Evolutionary conservation across 1,140 invertebrate species (phyloP), one percentile per base, ranked within the genome.

Genomic region (Trinorchestia longiramus): DNA sequence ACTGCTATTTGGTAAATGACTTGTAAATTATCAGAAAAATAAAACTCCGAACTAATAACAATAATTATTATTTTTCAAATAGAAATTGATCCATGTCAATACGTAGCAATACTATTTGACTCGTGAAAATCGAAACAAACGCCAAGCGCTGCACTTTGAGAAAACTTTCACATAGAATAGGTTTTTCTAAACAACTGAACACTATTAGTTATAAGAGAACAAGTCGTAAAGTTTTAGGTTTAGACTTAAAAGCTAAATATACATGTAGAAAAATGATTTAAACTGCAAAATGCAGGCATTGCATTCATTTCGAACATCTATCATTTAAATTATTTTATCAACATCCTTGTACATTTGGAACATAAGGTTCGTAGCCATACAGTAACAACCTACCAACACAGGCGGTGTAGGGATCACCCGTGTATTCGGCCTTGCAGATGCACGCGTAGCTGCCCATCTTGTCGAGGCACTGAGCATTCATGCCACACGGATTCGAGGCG

Each of bases 401-500:
- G 87, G 96, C 98, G 97, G 98, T 98, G 97, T 98, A 99, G 40
- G 99, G 98, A 98, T 99, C 98, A 97, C 99, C 99, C 95, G 98
- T 98, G 97, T 98, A 99, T 96, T 99, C 99, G 92, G 98, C 97
- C 96, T 98, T 98, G 97, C 99, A 99, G 88, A 98, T 96, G 92
- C 97, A 97, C 43, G 96, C 95, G 90, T 96, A 99, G 97, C 98
- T 99, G 95, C 99, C 99, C 91, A 98, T 97, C 43, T 98, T 99
- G 97, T 99, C 99, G 96, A 98, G 98, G 97, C 99, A 99, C 95
- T 98, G 97, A 43, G 99, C 98, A 97, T 99, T 98, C 97, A 98
- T 98, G 97, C 98, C 98, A 97, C 99, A 99, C 53, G 98, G 98
- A 97, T 98, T 98, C 97, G 98, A 98, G 97, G 98, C 98, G 97